Evolutionary conservation across 92 coral and sea anemone genomes (phyloP), one percentile per base, ranked within the genome.

Genomic region (Pocillopora meandrina): DNA sequence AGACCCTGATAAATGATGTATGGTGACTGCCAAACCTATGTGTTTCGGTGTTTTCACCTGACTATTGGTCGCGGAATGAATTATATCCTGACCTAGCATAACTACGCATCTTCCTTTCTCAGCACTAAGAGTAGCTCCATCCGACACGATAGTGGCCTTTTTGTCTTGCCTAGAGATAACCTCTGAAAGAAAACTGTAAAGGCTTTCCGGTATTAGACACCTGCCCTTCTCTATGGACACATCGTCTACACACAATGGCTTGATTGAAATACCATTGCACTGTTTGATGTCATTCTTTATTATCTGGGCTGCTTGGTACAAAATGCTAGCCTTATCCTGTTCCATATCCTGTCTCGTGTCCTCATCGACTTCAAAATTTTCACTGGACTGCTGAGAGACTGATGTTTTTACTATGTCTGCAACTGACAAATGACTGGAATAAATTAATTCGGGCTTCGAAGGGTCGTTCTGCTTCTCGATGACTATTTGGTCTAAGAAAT

Each of bases 11-110:
- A 90, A 66, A 65, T 86, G 93, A 65, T 82, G 84, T 19, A 82
- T 36, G 12, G 84, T 80, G 20, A 90, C 73, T 1, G 85, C 90
- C 12, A 90, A 80, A 20, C 87, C 76, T 19, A 90, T 63, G 76
- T 90, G 93, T 60, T 90, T 90, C 75, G 91, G 92, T 16, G 56
- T 59, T 56, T 85, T 90, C 2, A 81, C 72, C 5, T 78, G 83
- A 47, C 90, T 64, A 61, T 82, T 72, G 5, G 79, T 26, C 5
- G 65, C 10, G 56, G 75, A 74, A 74, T 90, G 89, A n/a, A 82
- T 58, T 15, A 60, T 15, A 58, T 87, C 87, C 49, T 90, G 87
- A 58, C 79, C 87, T 10, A 85, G 6, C 15, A 78, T 14, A 16
- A 85, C 23, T 17, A 85, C 74, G 33, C 83, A 61, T 52, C 87